phyloP scores from a whole-genome alignment of 2,888 invertebrate genomes.

The Tipula helvola region DNA sequence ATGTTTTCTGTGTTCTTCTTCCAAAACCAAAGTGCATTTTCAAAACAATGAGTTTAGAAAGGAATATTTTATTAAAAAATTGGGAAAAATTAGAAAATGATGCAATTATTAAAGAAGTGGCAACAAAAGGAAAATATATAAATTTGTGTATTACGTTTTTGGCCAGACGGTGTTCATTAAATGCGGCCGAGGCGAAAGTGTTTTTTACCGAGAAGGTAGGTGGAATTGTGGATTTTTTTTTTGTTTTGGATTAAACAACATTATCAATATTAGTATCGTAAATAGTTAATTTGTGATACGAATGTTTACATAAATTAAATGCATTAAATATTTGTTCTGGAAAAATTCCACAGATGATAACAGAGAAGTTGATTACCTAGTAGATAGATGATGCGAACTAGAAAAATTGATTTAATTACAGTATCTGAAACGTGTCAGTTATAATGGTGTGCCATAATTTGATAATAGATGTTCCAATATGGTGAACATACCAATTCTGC shows the following conservation, averaged over 20 bases:
- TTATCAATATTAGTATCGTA: conserved; percentile 21
- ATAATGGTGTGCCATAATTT: too few relatives aligned
- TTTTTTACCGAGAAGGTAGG: conserved; percentile 27
- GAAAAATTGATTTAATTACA: too few relatives aligned
- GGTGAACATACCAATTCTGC: too few relatives aligned
- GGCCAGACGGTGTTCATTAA: conserved; percentile 23
- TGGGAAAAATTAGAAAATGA: conserved; percentile 21
- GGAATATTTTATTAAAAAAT: conserved; percentile 10
- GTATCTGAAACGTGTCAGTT: too few relatives aligned
- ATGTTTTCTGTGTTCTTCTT: not conserved
- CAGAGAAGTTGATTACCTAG: too few relatives aligned
- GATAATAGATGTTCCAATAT: too few relatives aligned
- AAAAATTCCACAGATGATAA: too few relatives aligned
- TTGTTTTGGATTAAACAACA: not conserved
- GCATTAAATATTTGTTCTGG: too few relatives aligned
- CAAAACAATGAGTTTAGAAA: not conserved
- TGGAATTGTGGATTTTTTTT: conserved; percentile 19
- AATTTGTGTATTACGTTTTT: conserved; percentile 30
- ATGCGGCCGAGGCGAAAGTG: conserved; percentile 13
- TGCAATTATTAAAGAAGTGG: conserved; percentile 23
- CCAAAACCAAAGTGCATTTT: too few relatives aligned
- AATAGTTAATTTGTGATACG: not conserved
- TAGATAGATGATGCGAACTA: too few relatives aligned
- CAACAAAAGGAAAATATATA: conserved; percentile 34
- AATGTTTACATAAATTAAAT: too few relatives aligned